Conservation (phyloP, 2,888 invertebrate species). For the Dasysyrphus albostriatus region DNA sequence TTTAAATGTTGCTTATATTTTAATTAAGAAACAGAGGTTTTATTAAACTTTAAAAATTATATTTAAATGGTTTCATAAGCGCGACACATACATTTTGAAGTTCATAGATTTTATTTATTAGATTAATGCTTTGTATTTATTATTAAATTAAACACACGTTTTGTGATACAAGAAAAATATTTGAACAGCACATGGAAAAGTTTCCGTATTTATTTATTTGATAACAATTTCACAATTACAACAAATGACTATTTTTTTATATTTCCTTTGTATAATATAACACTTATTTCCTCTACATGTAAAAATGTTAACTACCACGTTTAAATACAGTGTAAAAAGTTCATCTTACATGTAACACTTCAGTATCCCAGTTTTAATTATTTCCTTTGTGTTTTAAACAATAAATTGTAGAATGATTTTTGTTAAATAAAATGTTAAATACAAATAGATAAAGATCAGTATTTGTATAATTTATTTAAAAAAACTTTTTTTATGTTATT, state of each 20-base stretch:
- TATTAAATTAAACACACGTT: neutral
- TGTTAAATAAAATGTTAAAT: slow-evolving; percentile 37
- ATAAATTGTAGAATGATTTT: neutral
- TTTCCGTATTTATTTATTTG: slow-evolving; percentile 14
- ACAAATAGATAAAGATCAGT: slow-evolving; percentile 7
- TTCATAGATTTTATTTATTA: neutral
- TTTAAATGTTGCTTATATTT: neutral
- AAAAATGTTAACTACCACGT: slow-evolving; percentile 58
- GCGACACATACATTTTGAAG: too few species aligned
- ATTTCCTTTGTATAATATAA: slow-evolving; percentile 23
- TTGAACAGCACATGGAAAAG: slow-evolving; percentile 56
- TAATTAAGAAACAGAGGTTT: neutral
- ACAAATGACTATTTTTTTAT: slow-evolving; percentile 14
- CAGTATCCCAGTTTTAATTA: slow-evolving; percentile 41
- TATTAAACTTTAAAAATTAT: neutral
- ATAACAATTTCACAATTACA: slow-evolving; percentile 37
- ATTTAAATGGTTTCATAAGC: neutral
- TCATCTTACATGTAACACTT: slow-evolving; percentile 69
- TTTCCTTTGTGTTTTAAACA: slow-evolving; percentile 4
- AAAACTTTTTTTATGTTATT: neutral
- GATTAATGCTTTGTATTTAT: neutral
- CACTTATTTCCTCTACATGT: slow-evolving; percentile 26
- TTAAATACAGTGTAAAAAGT: slow-evolving; percentile 63
- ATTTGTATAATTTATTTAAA: neutral
- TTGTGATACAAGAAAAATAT: slow-evolving; percentile 31